Base-by-base conservation (phyloP, 2,888 invertebrate genomes). In the Sialis fuliginosa region DNA sequence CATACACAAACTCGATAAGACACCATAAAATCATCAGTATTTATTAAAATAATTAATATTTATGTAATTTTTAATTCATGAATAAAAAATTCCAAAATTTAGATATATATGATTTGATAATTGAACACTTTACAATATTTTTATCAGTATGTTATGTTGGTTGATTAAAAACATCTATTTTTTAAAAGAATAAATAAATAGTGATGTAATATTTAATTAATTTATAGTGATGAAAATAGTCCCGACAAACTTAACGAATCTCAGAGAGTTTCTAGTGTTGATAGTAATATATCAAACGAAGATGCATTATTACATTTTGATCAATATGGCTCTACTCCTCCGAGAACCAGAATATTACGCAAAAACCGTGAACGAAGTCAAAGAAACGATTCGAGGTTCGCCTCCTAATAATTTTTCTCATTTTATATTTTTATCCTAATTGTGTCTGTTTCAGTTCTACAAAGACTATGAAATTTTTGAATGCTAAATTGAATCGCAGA, bases 261-360 rank as follows among this genome's bases (percentile, higher is more conserved):
- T 32, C 37, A 47, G 12, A 33, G 34, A 6, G 31, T 31, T 32
- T 49, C 49, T 5, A 41, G 48, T 39, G 42, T 49, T 30, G 49
- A 52, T 35, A 48, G 42, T 50, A 44, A 41, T 35, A 7, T 35
- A 12, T 43, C 43, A 12, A 48, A 50, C 13, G 51, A 50, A 35
- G 49, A 52, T 39, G 51, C 67, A 44, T 62, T 61, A 12, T 61
- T 63, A 46, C 65, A 69, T 50, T 74, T 69, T 56, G 85, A 83
- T 56, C 71, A 76, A 51, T 80, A 80, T 53, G 80, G 84, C 46
- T 76, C 75, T 58, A 86, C 86, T 41, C 86, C 86, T n/a, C 85
- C 85, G 1, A 70, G 86, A 52, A 80, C 83, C 44, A 74, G 82
- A 56, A 75, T 81, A 56, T 62, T 62, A 51, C 62, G 70, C 40